Evolutionary conservation across 2,797 vertebrate genomes (phyloP), one percentile per base, ranked within the genome.

Genomic region (Apodemus agrarius): DNA sequence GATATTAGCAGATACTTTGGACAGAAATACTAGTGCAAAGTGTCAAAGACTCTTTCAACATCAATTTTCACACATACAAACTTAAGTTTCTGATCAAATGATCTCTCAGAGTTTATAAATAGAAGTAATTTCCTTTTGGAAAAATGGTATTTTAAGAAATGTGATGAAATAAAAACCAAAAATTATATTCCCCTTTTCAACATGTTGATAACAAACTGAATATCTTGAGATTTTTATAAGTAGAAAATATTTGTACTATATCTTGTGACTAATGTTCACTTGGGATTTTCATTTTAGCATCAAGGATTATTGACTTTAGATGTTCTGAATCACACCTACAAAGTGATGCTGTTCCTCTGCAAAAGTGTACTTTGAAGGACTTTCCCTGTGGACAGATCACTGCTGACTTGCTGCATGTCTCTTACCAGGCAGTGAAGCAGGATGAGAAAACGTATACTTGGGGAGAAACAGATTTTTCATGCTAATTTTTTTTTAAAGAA

Each of bases 401-500:
- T 86, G 65, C 40, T 52, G n/a, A 86, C n/a, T 88, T 83, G 80
- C 86, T 69, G 14, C 65, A n/a, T 54, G 46, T 92, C 40, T 79
- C 43, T 80, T 49, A 94, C 26, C 78, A 92, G 94, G 65, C 74
- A 93, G 83, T 78, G 43, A 89, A 86, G 52, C 12, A n/a, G 83
- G 49, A 24, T 74, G 57, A 69, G 16, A 29, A 21, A 37, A n/a
- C 1, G 9, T n/a, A 6, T 14, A 91, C 61, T 43, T 34, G 34
- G 87, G 29, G 57, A 40, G 54, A 93, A 85, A 91, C 1, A 46
- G n/a, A n/a, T 54, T 80, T 97, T 95, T 94, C 90, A 91, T 93
- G 75, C 43, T 94, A 78, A 93, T 92, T 97, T 95, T 92, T 59
- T 97, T 95, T 92, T n/a, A n/a, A 5, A 91, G 49, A 92, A 95